A percentile compares a stretch with the other conserved stretches of the same genome.
Conservation (phyloP, 2,797 vertebrate genomes). For the Anguilla obscura region DNA sequence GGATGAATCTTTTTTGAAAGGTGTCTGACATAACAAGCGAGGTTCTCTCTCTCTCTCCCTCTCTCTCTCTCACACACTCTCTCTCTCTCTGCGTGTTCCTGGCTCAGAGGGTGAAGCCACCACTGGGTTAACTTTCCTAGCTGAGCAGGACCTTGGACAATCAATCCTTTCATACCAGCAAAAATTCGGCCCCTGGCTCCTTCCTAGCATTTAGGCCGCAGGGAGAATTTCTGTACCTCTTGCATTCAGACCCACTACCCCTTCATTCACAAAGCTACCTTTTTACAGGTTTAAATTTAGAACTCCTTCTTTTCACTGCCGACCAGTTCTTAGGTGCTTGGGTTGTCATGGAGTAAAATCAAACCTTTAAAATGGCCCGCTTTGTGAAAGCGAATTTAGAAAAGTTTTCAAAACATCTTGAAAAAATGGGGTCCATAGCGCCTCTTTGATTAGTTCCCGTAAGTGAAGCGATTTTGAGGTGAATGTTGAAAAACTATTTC, state of each 20-base stretch:
- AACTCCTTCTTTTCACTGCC: constrained; percentile 57
- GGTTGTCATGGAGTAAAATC: constrained; percentile 55
- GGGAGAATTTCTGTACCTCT: constrained; percentile 44
- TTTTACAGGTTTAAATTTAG: constrained; percentile 79
- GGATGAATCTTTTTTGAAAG: constrained; percentile 57
- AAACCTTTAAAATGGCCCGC: constrained; percentile 61
- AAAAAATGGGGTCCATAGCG: constrained; percentile 57
- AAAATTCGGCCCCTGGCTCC: constrained; percentile 63
- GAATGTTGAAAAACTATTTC: constrained; percentile 69
- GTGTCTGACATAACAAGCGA: constrained; percentile 63
- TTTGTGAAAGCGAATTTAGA: constrained; percentile 65
- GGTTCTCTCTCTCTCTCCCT: constrained; percentile 44
- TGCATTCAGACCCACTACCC: constrained; percentile 28
- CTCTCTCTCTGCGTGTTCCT: constrained; percentile 55
- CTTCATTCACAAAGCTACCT: constrained; percentile 71
- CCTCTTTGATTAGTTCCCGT: constrained; percentile 66
- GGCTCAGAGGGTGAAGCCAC: constrained; percentile 71
- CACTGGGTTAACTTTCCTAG: constrained; percentile 79
- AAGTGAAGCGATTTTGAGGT: constrained; percentile 61
- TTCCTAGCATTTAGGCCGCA: constrained; percentile 54
- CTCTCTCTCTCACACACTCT: constrained; percentile 10
- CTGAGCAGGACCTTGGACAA: constrained; percentile 70
- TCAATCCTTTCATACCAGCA: constrained; percentile 76
- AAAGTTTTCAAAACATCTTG: constrained; percentile 38
- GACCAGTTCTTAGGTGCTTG: constrained; percentile 52